Base-by-base conservation (phyloP, 2,888 invertebrate genomes). In the Drosophila limbata region DNA sequence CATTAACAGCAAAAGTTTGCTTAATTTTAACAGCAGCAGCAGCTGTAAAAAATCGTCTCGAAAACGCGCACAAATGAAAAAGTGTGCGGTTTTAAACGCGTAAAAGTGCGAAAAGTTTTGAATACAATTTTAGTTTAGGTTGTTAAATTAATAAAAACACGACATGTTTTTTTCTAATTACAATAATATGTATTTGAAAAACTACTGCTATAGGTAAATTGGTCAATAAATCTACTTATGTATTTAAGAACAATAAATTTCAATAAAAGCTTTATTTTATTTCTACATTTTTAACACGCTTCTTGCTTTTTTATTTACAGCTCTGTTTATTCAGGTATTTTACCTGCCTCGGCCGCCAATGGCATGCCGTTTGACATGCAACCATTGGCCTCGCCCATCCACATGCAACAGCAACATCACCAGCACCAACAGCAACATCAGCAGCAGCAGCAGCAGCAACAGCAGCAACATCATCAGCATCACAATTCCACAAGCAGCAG, bases 251-350 rank as follows among this genome's bases (percentile, higher is more conserved):
- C 25, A 15, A 5, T 8, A 33, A 3, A 61, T 8, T 13, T 9
- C 2, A 21, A 4, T 19, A n/a, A 35, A 19, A 37, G 25, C 5
- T 3, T 4, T 11, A 37, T 28, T n/a, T 4, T 8, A 5, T 13
- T 15, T 1, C 19, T 56, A 6, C 21, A 42, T 33, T 57, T 28
- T 3, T 15, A 28, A 35, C 15, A 48, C 6, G 21, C 28, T 15
- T 0, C 33, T 11, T 53, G 31, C 15, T 59, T 25, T 5, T 9
- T 17, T 17, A 21, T 37, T 85, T 90, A 13, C 80, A 93, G 92
- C 79, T 91, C 92, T 60, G 90, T 91, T 52, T 93, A 92, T 81
- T 84, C 91, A 60, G 88, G 91, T 70, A 90, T 92, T 60, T 79
- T 91, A 80, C 85, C 92, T 44, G 84, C 92, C 69, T 86, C 92